Conservation (phyloP, 2,797 vertebrate species). For the Urocyon cinereoargenteus region DNA sequence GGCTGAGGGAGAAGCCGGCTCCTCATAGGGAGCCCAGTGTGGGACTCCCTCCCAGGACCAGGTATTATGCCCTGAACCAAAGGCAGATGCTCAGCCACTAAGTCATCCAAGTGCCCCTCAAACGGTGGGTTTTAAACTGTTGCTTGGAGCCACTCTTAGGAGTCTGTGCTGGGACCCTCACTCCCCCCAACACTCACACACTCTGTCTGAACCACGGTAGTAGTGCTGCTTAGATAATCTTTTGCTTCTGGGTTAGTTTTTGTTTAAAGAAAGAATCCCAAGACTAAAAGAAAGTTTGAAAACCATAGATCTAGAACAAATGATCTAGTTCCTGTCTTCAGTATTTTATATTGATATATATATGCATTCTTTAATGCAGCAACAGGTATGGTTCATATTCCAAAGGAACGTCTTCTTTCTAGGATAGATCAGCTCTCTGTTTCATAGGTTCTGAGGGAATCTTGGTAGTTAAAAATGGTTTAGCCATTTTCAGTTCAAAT, state of each 20-base stretch:
- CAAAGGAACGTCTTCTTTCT: neutral
- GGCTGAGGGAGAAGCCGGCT: no score
- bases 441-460: constrained; percentile 13
- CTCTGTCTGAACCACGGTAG: neutral
- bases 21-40: no score
- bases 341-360: neutral
- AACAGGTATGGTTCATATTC: neutral
- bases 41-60: no score
- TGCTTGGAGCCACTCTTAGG: neutral
- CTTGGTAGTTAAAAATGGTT: neutral
- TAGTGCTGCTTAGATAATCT: constrained; percentile 16
- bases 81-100: no score
- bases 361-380: neutral
- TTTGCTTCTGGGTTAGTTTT: constrained; percentile 34
- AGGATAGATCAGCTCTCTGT: neutral
- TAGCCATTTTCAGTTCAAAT: constrained; percentile 31
- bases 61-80: no score
- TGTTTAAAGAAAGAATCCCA: neutral
- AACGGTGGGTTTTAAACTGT: neutral
- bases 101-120: no score
- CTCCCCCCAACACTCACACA: neutral
- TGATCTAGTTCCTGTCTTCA: neutral
- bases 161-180: neutral
- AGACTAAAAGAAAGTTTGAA: constrained; percentile 20
- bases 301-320: constrained; percentile 13